phyloP scores from a whole-genome alignment of 2,888 invertebrate genomes.

The Ormia ochracea region DNA sequence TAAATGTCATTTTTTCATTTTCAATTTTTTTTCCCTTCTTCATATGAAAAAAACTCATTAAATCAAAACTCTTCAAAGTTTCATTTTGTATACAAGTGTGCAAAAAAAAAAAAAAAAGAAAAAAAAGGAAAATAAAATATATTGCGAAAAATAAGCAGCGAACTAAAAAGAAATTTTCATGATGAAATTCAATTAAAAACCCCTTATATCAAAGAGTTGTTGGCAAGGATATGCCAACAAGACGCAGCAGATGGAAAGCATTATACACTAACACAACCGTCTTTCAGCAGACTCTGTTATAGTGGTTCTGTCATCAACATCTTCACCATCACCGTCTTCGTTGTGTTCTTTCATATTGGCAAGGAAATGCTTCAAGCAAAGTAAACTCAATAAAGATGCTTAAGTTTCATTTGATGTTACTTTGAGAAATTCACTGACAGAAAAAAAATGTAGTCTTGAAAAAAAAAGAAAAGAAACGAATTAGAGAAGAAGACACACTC shows the following conservation, averaged over 20 bases:
- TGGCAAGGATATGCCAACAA: conserved; percentile 51
- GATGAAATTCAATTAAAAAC: conserved; percentile 61
- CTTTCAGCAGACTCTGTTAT: conserved; percentile 45
- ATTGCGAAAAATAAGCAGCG: conserved; percentile 9
- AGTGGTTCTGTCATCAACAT: conserved; percentile 49
- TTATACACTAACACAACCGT: conserved; percentile 4
- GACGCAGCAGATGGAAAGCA: background rate
- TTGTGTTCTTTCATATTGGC: conserved; percentile 23
- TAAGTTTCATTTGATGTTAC: conserved; percentile 62
- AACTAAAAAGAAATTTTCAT: conserved; percentile 50
- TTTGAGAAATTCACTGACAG: conserved; percentile 41
- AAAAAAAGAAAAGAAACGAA: background rate
- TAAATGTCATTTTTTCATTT: conserved; percentile 31
- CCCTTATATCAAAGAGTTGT: conserved; percentile 62
- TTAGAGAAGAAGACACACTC: conserved; percentile 31
- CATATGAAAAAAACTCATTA: conserved; percentile 59
- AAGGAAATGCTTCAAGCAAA: conserved; percentile 63
- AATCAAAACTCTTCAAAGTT: conserved; percentile 62
- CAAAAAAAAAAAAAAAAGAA: conserved; percentile 37
- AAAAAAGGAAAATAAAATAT: too few species aligned
- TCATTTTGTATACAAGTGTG: conserved; percentile 15
- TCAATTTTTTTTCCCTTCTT: conserved; percentile 11
- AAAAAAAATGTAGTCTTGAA: background rate
- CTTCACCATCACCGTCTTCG: conserved; percentile 7
- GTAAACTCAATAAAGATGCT: conserved; percentile 63